Evolutionary conservation across 2,113 vertebrate genomes (phyloP).

Genomic region (Myrmophylax atrothorax): DNA sequence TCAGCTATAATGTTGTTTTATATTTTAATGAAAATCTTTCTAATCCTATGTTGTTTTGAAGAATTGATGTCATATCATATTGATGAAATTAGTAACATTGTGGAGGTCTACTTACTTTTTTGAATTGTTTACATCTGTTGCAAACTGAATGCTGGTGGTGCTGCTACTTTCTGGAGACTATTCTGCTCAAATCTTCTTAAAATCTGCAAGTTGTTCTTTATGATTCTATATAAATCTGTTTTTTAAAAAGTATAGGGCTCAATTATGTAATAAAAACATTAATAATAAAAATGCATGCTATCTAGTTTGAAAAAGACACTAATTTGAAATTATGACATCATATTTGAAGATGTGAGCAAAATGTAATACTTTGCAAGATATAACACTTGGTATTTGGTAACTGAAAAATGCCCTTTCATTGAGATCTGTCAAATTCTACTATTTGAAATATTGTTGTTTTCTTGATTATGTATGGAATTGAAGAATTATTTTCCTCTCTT

Average conservation of each 20-base stretch:
- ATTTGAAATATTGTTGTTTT: not conserved
- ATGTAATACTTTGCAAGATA: not conserved
- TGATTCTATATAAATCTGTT: not conserved
- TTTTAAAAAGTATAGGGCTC: not conserved
- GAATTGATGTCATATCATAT: not conserved
- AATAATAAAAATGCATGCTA: not conserved
- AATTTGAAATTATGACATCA: not conserved
- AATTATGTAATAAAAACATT: not conserved
- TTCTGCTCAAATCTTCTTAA: not conserved
- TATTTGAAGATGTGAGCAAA: conserved; percentile 1
- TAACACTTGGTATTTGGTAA: not conserved
- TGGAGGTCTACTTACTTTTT: not conserved
- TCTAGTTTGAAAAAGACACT: not conserved
- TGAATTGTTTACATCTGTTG: not conserved
- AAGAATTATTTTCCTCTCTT: not conserved
- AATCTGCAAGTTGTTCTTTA: not conserved
- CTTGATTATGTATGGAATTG: not conserved
- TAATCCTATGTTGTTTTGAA: not conserved
- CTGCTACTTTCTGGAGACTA: not conserved
- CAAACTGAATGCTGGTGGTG: not conserved
- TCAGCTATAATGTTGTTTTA: not conserved
- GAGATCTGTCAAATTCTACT: not conserved
- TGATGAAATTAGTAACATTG: not conserved
- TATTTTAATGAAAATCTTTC: not conserved
- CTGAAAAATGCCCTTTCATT: not conserved